Base-by-base conservation (phyloP, 2,888 invertebrate genomes). In the Mantis religiosa region DNA sequence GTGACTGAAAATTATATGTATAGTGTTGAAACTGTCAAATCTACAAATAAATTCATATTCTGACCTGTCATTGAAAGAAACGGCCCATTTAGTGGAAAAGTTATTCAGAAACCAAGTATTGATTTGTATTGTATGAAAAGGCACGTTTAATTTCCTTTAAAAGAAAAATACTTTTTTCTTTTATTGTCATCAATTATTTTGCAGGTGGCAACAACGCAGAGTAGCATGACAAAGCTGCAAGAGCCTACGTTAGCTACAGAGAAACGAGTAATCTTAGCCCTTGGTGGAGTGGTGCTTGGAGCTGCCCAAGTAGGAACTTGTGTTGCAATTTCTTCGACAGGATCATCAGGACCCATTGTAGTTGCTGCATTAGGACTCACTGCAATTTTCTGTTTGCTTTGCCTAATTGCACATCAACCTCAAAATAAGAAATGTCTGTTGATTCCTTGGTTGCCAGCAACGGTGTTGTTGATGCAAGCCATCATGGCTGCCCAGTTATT, bases 351-450 rank as follows among this genome's bases (percentile, higher is more conserved):
- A 20, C 20, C 54, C 54, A 15, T 71, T 71, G 3, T 20, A 20
- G 54, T 71, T 2, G 54, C 54, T 71, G 54, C 54, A 71, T 71
- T 82, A 28, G 85, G 88, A 8, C 25, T 83, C 9, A 30, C 30
- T 12, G 88, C 83, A 7, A 15, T 85, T 20, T 27, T 85, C 27
- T 28, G 82, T 14, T 30, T 88, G 15, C 88, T 88, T 27, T 92
- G 94, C 4, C 92, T 95, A n/a, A 94, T 95, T 90, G 93, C 94
- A 85, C 94, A 94, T 92, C 95, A 95, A 92, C 95, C 96, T 8
- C 93, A 93, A 91, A 92, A 90, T 28, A 47, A 82, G 82, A 81
- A 30, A 28, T 90, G 91, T 87, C 92, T 92, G 4, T 83, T 93
- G 83, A 92, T 93, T 90, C 93, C 93, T 7, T 92, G 92, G 87